Evolutionary conservation across 2,113 vertebrate genomes (phyloP).

Genomic region (Ursus arctos): DNA sequence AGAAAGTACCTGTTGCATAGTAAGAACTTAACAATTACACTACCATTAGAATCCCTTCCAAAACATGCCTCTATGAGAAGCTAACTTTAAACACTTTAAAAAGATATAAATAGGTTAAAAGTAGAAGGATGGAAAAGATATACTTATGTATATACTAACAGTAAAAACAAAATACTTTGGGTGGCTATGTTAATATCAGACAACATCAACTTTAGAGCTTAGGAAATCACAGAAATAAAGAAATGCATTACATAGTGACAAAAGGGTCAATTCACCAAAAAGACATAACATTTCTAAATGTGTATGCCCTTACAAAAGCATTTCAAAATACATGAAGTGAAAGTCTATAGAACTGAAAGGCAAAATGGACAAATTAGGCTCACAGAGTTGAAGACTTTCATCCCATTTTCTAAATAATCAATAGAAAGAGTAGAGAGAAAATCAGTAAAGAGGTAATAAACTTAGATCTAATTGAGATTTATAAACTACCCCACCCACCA

Average conservation of each 20-base stretch:
- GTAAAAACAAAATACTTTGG: neutral
- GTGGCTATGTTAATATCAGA: neutral
- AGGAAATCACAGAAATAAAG: neutral
- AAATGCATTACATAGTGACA: neutral
- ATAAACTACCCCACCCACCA: neutral
- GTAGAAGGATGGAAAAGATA: neutral
- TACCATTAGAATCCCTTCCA: neutral
- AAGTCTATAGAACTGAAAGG: neutral
- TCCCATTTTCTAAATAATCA: neutral
- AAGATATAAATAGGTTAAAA: neutral
- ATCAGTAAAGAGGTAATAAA: neutral
- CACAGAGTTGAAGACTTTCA: neutral
- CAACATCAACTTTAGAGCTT: neutral
- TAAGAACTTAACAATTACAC: neutral
- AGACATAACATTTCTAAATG: neutral
- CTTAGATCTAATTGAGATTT: neutral
- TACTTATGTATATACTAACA: neutral
- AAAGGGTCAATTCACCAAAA: neutral
- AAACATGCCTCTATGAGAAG: neutral
- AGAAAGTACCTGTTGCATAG: neutral
- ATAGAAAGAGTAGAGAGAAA: neutral
- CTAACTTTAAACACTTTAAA: neutral
- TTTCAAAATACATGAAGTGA: neutral
- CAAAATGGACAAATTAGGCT: neutral
- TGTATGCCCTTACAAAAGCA: neutral